Evolutionary conservation across 30 jellyfish, hydroid and myxozoan species (phyloP).

Genomic region (Chironex yamaguchii): DNA sequence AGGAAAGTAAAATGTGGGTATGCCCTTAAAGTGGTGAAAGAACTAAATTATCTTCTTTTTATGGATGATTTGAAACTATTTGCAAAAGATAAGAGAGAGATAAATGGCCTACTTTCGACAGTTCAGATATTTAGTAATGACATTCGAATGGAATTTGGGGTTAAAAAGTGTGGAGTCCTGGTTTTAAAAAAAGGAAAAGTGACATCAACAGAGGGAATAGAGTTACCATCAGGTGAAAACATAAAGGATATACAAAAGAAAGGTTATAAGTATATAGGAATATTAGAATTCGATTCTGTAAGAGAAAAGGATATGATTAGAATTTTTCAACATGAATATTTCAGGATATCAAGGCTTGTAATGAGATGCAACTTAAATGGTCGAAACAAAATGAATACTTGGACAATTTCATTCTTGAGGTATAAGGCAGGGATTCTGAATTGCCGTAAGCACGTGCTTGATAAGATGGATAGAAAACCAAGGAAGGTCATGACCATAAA

Average conservation of each 20-base stretch:
- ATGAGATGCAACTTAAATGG: conserved; percentile 32
- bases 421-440: conserved; percentile 15
- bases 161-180: background rate
- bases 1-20: conserved; percentile 25
- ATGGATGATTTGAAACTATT: conserved; percentile 5
- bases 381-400: conserved; percentile 11
- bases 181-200: conserved; percentile 17
- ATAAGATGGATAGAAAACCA: conserved; percentile 25
- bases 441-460: conserved; percentile 7
- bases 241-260: conserved; percentile 2
- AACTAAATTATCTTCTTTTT: conserved; percentile 13
- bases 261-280: background rate
- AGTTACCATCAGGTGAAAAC: background rate
- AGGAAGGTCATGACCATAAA: conserved; percentile 35
- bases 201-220: too few relatives aligned
- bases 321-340: conserved; percentile 4
- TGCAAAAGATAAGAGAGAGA: conserved; percentile 20
- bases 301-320: conserved; percentile 14
- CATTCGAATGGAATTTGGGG: conserved; percentile 5
- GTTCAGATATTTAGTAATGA: too few relatives aligned
- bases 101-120: conserved; percentile 23
- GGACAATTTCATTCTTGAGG: conserved; percentile 28
- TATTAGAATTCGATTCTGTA: conserved; percentile 2
- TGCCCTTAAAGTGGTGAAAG: background rate
- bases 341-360: conserved; percentile 24